These are phyloP conservation scores for Orbicella faveolata DNA, from an alignment of 64 coral and sea anemone genomes.

Conservation along the genomic window DNA sequence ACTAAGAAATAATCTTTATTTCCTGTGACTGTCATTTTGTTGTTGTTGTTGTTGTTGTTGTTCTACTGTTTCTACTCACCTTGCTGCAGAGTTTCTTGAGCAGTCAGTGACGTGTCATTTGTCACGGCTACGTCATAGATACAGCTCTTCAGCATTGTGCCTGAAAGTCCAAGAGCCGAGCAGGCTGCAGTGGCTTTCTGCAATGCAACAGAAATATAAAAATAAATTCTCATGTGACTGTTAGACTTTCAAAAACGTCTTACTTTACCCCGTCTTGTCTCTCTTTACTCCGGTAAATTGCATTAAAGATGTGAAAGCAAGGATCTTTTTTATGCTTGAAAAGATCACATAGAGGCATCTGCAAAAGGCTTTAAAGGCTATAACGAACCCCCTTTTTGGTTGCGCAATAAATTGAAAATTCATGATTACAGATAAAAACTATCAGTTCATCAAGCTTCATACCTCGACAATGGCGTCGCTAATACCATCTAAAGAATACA, in stretches of 20 bases:
- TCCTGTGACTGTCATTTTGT: too few species aligned
- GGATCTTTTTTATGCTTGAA: too few species aligned
- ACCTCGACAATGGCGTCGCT: background rate
- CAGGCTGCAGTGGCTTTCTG: constrained; percentile 62
- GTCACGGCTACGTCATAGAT: constrained; percentile 72
- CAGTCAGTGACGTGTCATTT: constrained; percentile 58
- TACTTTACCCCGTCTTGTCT: too few species aligned
- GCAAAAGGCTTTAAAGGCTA: too few species aligned
- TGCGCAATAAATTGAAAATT: background rate
- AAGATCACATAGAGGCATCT: too few species aligned
- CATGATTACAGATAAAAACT: too few species aligned
- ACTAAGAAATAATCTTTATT: too few species aligned
- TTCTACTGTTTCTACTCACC: background rate
- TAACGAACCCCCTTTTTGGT: background rate
- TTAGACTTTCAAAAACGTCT: too few species aligned
- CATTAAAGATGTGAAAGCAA: too few species aligned
- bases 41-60: background rate
- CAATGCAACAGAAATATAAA: background rate
- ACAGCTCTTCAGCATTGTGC: constrained; percentile 46
- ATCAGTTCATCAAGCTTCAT: background rate
- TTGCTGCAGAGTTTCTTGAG: constrained; percentile 49
- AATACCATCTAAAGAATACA: constrained; percentile 44
- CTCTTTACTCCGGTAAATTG: too few species aligned
- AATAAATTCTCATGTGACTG: too few species aligned
- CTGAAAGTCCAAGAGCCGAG: constrained; percentile 12